Evolutionary conservation across 2,113 vertebrate genomes (phyloP).

Genomic region (Copsychus sechellarum): DNA sequence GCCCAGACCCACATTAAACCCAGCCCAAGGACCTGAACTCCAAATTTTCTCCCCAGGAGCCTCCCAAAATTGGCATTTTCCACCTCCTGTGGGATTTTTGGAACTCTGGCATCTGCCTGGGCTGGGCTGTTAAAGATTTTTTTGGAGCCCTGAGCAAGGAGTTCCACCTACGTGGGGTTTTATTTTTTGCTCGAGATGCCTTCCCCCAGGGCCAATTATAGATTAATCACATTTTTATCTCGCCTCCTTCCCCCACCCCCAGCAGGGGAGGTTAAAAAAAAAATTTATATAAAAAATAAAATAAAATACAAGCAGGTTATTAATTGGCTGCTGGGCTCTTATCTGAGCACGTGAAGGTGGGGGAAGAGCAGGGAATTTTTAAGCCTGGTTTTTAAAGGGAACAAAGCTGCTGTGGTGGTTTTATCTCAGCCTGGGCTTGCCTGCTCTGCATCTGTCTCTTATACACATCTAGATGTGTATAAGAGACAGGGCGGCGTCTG

Average conservation of each 20-base stretch:
- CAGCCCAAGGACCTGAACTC: rapidly evolving
- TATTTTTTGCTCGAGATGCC: slow-evolving; percentile 55
- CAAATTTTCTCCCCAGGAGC: background rate
- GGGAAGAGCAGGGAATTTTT: background rate
- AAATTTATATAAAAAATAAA: background rate
- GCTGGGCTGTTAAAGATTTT: slow-evolving; percentile 7
- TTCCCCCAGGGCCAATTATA: slow-evolving; percentile 49
- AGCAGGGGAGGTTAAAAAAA: background rate
- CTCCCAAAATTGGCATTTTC: background rate
- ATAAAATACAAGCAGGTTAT: background rate
- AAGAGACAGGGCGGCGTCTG: too few species aligned
- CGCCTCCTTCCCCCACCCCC: slow-evolving; percentile 6
- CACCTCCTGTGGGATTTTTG: background rate
- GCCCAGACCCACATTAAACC: background rate
- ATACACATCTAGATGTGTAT: too few species aligned
- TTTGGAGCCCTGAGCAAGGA: slow-evolving; percentile 38
- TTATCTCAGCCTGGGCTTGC: background rate
- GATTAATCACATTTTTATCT: slow-evolving; percentile 55
- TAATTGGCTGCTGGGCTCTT: slow-evolving; percentile 45
- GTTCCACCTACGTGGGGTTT: slow-evolving; percentile 44
- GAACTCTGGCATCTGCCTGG: slow-evolving; percentile 20
- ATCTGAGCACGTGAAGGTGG: background rate
- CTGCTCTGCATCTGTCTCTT: background rate
- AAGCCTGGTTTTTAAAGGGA: background rate
- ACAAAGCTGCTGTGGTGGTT: background rate